Evolutionary conservation across 2,888 invertebrate species (phyloP).

Genomic region (Acrobeloides nanus): DNA sequence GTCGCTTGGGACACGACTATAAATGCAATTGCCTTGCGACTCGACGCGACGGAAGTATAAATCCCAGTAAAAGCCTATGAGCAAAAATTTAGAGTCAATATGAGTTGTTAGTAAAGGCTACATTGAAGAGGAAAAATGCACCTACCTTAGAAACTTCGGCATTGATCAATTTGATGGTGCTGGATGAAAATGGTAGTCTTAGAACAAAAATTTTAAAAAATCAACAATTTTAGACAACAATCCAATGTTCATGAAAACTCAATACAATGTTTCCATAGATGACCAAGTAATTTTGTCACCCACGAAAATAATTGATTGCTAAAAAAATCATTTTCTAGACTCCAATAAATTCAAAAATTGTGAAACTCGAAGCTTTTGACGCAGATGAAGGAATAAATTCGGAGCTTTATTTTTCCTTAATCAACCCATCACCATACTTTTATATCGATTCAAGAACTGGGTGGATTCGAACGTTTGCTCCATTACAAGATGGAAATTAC

Average conservation of each 20-base stretch:
- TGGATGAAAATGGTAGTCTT: conserved; percentile 64
- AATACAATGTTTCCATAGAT: conserved; percentile 63
- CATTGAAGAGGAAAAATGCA: conserved; percentile 60
- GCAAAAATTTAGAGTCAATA: conserved; percentile 30
- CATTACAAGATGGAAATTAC: conserved; percentile 28
- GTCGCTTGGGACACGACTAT: no score
- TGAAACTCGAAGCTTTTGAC: conserved; percentile 72
- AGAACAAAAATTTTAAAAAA: conserved; percentile 10
- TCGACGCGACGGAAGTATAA: no score
- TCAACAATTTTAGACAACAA: conserved; percentile 7
- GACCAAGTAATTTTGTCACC: conserved; percentile 27
- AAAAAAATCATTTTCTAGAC: conserved; percentile 19
- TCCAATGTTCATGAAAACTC: conserved; percentile 84
- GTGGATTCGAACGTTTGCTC: conserved; percentile 35
- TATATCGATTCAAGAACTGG: conserved; percentile 62
- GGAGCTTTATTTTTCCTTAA: conserved; percentile 88
- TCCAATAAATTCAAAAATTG: conserved; percentile 31
- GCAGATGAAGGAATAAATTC: conserved; percentile 91
- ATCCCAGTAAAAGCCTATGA: conserved; percentile 4
- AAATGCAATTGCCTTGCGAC: no score
- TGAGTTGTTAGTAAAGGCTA: conserved; percentile 63
- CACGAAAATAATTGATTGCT: neutral
- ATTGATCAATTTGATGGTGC: conserved; percentile 43
- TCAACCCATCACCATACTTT: conserved; percentile 64
- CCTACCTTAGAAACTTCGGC: conserved; percentile 47